A percentile compares a stretch with the other conserved stretches of the same genome.
phyloP scores from a whole-genome alignment of 2,113 vertebrate genomes.

The Osmerus mordax region DNA sequence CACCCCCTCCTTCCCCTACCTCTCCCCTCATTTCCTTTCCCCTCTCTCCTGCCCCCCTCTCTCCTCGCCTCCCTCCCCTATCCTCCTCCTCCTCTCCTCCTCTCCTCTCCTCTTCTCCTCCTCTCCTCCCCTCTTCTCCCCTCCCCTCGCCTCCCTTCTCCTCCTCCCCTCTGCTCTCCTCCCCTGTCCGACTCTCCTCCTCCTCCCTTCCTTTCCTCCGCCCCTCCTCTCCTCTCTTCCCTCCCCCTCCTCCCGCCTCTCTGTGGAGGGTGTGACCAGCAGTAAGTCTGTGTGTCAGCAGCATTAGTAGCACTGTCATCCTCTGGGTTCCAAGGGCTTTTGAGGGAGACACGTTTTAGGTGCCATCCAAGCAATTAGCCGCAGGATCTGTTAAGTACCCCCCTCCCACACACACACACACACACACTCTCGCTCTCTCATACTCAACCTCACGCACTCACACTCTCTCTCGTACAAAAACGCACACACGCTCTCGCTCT shows the following conservation, averaged over 20 bases:
- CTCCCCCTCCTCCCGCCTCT: not conserved
- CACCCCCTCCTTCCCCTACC: not conserved
- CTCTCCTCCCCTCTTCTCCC: not conserved
- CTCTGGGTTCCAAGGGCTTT: conserved; percentile 55
- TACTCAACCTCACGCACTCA: too few species aligned
- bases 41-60: not conserved
- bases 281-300: conserved; percentile 45
- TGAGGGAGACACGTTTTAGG: conserved; percentile 55
- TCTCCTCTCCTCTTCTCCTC: not conserved
- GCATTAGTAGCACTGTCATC: conserved; percentile 22
- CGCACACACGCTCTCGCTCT: too few species aligned
- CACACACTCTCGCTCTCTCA: not conserved
- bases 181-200: not conserved
- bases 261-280: not conserved
- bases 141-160: not conserved
- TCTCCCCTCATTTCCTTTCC: not conserved
- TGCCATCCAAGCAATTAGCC: conserved; percentile 55
- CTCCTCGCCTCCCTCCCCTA: not conserved
- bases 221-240: not conserved
- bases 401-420: not conserved
- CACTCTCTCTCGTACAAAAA: too few species aligned
- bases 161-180: not conserved
- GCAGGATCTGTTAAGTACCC: conserved; percentile 53
- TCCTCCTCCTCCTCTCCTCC: not conserved
- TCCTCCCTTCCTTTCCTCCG: not conserved